Conservation (phyloP, 1,140 invertebrate genomes). For the Sycophaga agraensis region DNA sequence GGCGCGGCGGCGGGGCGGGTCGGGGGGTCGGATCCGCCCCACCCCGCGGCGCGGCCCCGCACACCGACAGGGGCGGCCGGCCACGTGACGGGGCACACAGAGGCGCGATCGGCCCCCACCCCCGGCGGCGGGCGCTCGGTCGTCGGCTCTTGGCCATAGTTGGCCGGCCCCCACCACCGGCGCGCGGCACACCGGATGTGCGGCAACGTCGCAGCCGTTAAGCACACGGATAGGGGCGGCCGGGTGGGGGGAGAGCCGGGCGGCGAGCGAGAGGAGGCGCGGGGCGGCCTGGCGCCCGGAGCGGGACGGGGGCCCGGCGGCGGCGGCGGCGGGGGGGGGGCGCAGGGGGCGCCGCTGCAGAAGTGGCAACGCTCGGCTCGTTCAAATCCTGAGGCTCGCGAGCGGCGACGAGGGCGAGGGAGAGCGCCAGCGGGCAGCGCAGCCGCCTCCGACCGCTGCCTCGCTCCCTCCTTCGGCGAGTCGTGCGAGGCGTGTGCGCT, state of each 20-base stretch:
- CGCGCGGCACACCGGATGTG: slow-evolving; percentile 45
- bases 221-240: slow-evolving; percentile 38
- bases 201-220: slow-evolving; percentile 57
- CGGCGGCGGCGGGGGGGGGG: slow-evolving; percentile 20
- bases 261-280: slow-evolving; percentile 4
- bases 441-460: slow-evolving; percentile 33
- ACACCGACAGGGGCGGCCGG: not conserved
- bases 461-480: not conserved
- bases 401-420: not conserved
- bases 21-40: too few species aligned
- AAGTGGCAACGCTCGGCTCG: slow-evolving; percentile 54
- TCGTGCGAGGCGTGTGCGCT: too few species aligned
- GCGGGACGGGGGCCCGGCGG: not conserved
- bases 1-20: slow-evolving; percentile 1
- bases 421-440: slow-evolving; percentile 17
- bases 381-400: slow-evolving; percentile 36
- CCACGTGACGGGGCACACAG: too few species aligned
- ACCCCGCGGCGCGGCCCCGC: too few species aligned
- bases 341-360: slow-evolving; percentile 35
- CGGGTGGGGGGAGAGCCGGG: slow-evolving; percentile 27
- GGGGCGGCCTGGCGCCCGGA: not conserved
- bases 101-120: too few species aligned
- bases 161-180: slow-evolving; percentile 35
- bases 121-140: too few species aligned
- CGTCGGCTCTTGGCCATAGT: slow-evolving; percentile 14